Evolutionary conservation across 2,113 vertebrate genomes (phyloP), one percentile per base, ranked within the genome.

Genomic region (Scalopus aquaticus): DNA sequence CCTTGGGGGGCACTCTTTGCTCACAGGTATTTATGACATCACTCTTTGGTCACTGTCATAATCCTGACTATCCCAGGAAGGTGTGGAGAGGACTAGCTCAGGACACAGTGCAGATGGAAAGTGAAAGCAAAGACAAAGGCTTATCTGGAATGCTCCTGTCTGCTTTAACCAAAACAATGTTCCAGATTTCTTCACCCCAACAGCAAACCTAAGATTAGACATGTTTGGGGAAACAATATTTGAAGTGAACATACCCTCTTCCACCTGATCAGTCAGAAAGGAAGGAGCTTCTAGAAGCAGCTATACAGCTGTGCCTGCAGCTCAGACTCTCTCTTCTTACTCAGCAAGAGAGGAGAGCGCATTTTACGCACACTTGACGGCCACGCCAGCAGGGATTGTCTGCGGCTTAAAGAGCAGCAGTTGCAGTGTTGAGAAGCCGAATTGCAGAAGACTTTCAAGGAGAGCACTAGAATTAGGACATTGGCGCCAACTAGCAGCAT

Each of bases 141-240:
- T 12, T 32, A 7, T 62, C 82, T 70, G 58, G 67, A 87, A 65
- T 51, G 8, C 16, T 80, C 4, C 0, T 10, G 8, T 83, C 51
- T 1, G 4, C 35, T 78, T 86, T 72, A 79, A 92, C 70, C 19
- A 39, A 80, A n/a, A 51, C n/a, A 44, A n/a, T n/a, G n/a, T n/a
- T n/a, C n/a, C n/a, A n/a, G 35, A 37, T 69, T 51, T 73, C 78
- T 81, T 94, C 19, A 56, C n/a, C 35, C 44, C 42, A 64, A 26
- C 39, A 81, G 15, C 54, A 81, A 44, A 30, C 37, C 42, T 90
- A 37, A 44, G 37, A 44, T 60, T 17, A 62, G 37, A 37, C 8
- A 20, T 65, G 15, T 32, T 62, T 51, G 9, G 73, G 51, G 44
- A 80, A 73, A n/a, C 4, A 49, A 10, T 26, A 54, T 49, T 49